Evolutionary conservation across 2,797 vertebrate genomes (phyloP).

Genomic region (Coilia nasus): DNA sequence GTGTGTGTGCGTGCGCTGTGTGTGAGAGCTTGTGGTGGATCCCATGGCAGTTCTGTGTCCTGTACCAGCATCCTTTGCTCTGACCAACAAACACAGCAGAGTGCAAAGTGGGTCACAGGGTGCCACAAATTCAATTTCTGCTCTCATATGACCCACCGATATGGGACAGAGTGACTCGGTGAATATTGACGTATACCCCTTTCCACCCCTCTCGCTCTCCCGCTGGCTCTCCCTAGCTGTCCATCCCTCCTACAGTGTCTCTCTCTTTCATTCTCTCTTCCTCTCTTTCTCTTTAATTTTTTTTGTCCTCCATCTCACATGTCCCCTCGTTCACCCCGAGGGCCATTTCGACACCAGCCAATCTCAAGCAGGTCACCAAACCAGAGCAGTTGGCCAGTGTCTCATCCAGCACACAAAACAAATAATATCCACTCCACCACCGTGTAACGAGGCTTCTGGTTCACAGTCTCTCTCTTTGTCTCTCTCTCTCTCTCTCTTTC

Average conservation of each 20-base stretch:
- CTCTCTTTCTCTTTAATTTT: slow-evolving; percentile 28
- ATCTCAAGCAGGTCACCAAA: slow-evolving; percentile 55
- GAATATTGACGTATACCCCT: slow-evolving; percentile 60
- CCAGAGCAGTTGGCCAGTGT: slow-evolving; percentile 34
- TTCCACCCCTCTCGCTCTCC: slow-evolving; percentile 31
- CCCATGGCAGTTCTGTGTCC: slow-evolving; percentile 34
- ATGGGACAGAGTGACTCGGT: slow-evolving; percentile 57
- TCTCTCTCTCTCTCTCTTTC: neutral
- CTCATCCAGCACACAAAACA: slow-evolving; percentile 27
- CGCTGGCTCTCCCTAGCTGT: slow-evolving; percentile 2
- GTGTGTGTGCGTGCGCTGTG: neutral
- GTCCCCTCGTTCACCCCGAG: slow-evolving; percentile 33
- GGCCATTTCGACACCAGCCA: slow-evolving; percentile 43
- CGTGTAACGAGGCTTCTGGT: slow-evolving; percentile 16
- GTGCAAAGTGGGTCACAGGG: slow-evolving; percentile 55
- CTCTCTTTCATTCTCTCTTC: slow-evolving; percentile 26
- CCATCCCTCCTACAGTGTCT: slow-evolving; percentile 20
- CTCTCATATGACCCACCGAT: slow-evolving; percentile 56
- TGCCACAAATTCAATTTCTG: slow-evolving; percentile 60
- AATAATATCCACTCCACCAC: slow-evolving; percentile 9
- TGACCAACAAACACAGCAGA: slow-evolving; percentile 53
- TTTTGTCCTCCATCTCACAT: slow-evolving; percentile 6
- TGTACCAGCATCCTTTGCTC: slow-evolving; percentile 55
- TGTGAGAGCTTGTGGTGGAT: neutral
- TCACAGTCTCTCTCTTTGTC: neutral